phyloP scores from a whole-genome alignment of 2,888 invertebrate genomes.

The Philonicus albiceps region DNA sequence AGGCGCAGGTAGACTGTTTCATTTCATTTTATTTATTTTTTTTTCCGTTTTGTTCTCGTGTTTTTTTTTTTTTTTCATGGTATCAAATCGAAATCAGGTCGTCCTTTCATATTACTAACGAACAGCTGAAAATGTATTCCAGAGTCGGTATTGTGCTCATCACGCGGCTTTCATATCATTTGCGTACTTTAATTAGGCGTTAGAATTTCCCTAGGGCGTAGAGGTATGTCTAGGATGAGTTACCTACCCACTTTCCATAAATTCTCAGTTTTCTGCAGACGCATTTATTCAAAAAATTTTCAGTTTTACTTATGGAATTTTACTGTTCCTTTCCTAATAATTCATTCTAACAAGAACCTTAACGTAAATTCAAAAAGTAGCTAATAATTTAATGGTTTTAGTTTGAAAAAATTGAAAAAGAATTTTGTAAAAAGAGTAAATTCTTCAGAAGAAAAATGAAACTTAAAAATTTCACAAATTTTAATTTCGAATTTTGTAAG shows the following conservation, averaged over 20 bases:
- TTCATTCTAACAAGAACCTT: too few relatives aligned
- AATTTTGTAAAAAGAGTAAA: too few relatives aligned
- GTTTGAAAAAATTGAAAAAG: too few relatives aligned
- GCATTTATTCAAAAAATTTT: background rate
- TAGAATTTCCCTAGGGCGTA: background rate
- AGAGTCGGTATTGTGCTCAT: background rate
- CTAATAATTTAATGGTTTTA: too few relatives aligned
- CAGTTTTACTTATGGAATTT: background rate
- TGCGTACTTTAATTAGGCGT: background rate
- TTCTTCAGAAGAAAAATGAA: too few relatives aligned
- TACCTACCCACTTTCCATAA: background rate
- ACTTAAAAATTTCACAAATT: too few relatives aligned
- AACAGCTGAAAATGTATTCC: background rate
- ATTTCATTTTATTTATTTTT: background rate
- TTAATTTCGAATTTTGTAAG: too few relatives aligned
- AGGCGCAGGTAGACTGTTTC: constrained; percentile 10
- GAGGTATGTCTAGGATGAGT: background rate
- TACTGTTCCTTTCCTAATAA: too few relatives aligned
- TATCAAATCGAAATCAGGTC: background rate
- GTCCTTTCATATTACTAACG: background rate
- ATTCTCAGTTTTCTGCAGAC: background rate
- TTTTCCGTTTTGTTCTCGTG: background rate
- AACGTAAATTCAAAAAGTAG: too few relatives aligned
- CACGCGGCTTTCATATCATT: background rate
- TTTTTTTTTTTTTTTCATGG: background rate